phyloP scores from a whole-genome alignment of 1,140 invertebrate species.

The honey bee (Apis mellifera) region Amel_HAv3.1 CM009931.2:8973501-8974000 shows the following conservation, averaged over 20 bases:
- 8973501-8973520: background rate
- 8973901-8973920: background rate
- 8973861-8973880: slow-evolving; percentile 33
- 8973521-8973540: background rate
- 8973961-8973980: background rate
- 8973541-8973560: background rate
- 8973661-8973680: background rate
- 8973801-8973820: slow-evolving; percentile 43
- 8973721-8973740: slow-evolving; percentile 19
- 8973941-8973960: background rate
- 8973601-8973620: background rate
- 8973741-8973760: background rate
- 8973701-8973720: slow-evolving; percentile 1
- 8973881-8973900: background rate
- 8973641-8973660: background rate
- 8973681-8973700: slow-evolving; percentile 6
- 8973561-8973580: background rate
- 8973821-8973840: slow-evolving; percentile 49
- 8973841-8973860: slow-evolving; percentile 43
- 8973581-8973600: background rate
- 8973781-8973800: slow-evolving; percentile 10
- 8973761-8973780: slow-evolving; percentile 5
- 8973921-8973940: background rate
- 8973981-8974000: background rate
- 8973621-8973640: background rate